Conservation (phyloP, 1,140 invertebrate genomes). For the Apolygus lucorum region DNA sequence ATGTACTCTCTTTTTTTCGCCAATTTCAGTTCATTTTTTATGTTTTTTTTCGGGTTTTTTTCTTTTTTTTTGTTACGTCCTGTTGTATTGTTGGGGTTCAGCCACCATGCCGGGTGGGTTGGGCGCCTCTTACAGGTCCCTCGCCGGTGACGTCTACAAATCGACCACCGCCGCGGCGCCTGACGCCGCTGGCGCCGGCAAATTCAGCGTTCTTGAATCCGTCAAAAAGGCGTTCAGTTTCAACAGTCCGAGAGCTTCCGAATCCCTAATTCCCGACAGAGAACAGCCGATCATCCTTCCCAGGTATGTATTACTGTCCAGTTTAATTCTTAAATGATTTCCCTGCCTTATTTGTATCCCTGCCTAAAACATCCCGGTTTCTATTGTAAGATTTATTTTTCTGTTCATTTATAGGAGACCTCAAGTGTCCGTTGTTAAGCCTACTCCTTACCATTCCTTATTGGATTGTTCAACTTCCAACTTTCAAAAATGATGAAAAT, state of each 20-base stretch:
- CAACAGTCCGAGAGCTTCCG: slow-evolving; percentile 42
- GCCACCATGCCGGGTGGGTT: slow-evolving; percentile 46
- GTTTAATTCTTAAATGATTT: too few species aligned
- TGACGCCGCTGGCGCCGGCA: slow-evolving; percentile 37
- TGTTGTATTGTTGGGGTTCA: slow-evolving; percentile 17
- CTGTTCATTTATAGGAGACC: too few species aligned
- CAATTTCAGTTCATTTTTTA: too few species aligned
- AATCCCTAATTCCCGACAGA: slow-evolving; percentile 44
- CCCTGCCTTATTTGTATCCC: too few species aligned
- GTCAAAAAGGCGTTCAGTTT: slow-evolving; percentile 54
- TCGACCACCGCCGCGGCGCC: slow-evolving; percentile 45
- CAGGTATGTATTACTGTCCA: slow-evolving; percentile 44
- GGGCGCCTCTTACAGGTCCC: slow-evolving; percentile 52
- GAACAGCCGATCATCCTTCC: slow-evolving; percentile 41
- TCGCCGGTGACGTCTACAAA: slow-evolving; percentile 53
- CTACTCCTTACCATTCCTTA: too few species aligned
- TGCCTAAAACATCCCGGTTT: too few species aligned
- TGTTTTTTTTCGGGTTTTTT: neutral
- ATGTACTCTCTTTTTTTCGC: too few species aligned
- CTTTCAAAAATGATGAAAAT: too few species aligned
- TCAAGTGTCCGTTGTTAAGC: too few species aligned
- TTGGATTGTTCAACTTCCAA: too few species aligned
- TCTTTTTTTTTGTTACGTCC: slow-evolving; percentile 1
- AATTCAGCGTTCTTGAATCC: slow-evolving; percentile 46
- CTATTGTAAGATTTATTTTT: too few species aligned